Percentiles rank a stretch among this genome's conserved stretches.
phyloP scores from a whole-genome alignment of 1,140 invertebrate genomes.

The Maconellicoccus hirsutus region DNA sequence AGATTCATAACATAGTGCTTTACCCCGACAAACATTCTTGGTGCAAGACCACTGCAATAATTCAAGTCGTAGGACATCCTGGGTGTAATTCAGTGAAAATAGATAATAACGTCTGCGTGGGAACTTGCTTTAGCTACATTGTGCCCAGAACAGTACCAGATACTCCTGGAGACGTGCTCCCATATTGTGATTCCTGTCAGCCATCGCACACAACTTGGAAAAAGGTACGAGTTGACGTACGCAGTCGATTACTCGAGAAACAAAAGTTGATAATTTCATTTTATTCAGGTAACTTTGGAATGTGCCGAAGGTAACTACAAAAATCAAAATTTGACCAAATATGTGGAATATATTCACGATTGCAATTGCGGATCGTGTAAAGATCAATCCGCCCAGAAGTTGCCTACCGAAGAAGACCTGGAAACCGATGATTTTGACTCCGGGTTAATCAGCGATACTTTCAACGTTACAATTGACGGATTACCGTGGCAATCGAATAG shows the following conservation, averaged over 20 bases:
- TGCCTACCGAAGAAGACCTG: background rate
- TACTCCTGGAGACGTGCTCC: slow-evolving; percentile 46
- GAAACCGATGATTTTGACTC: background rate
- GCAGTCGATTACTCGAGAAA: no score
- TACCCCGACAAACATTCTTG: slow-evolving; percentile 57
- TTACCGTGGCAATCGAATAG: background rate
- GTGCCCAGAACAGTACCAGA: slow-evolving; percentile 52
- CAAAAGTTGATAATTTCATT: slow-evolving; percentile 12
- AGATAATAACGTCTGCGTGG: slow-evolving; percentile 55
- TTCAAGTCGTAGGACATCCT: slow-evolving; percentile 48
- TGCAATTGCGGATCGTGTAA: slow-evolving; percentile 48
- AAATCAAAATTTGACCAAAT: slow-evolving; percentile 43
- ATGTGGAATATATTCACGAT: slow-evolving; percentile 50
- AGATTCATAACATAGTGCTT: slow-evolving; percentile 55
- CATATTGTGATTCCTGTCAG: slow-evolving; percentile 57
- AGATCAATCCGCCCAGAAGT: slow-evolving; percentile 28
- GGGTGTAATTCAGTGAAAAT: slow-evolving; percentile 48
- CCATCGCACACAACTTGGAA: slow-evolving; percentile 48
- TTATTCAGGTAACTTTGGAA: slow-evolving; percentile 43
- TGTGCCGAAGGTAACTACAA: slow-evolving; percentile 38
- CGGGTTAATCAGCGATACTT: background rate
- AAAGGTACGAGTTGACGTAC: slow-evolving; percentile 38
- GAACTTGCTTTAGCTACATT: slow-evolving; percentile 55
- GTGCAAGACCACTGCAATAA: slow-evolving; percentile 53
- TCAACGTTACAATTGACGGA: background rate